Conservation (phyloP, 2,797 vertebrate genomes). For the Thunnus albacares region DNA sequence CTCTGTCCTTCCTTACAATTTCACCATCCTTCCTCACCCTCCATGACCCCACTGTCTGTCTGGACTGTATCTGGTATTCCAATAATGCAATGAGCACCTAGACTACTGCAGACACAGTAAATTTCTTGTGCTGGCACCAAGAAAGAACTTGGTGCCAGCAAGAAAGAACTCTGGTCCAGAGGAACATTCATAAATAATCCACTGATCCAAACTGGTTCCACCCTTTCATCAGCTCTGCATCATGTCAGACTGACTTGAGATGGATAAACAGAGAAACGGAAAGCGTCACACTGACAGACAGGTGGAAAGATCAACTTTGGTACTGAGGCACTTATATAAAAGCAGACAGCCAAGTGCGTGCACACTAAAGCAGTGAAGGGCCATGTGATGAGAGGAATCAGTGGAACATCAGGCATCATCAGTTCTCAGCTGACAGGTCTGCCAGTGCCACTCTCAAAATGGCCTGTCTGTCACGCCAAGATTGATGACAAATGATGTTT, state of each 20-base stretch:
- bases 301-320: constrained; percentile 13
- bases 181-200: constrained; percentile 64
- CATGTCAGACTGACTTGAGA: constrained; percentile 19
- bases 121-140: constrained; percentile 57
- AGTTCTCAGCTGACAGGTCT: constrained; percentile 42
- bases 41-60: constrained; percentile 3
- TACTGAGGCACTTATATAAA: constrained; percentile 11
- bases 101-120: constrained; percentile 51
- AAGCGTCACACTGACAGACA: constrained; percentile 21
- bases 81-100: constrained; percentile 45
- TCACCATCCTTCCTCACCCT: background rate
- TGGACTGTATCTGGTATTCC: constrained; percentile 29
- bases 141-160: no score
- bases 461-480: constrained; percentile 15
- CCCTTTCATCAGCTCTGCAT: constrained; percentile 34
- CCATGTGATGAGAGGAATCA: constrained; percentile 53
- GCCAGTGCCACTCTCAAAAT: constrained; percentile 35
- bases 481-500: constrained; percentile 8
- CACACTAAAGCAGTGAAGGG: background rate
- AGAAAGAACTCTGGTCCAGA: constrained; percentile 37
- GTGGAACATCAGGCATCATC: constrained; percentile 41
- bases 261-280: constrained; percentile 29
- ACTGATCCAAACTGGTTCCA: constrained; percentile 43
- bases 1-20: background rate
- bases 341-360: background rate